Evolutionary conservation across 2,113 vertebrate genomes (phyloP), one percentile per base, ranked within the genome.

Genomic region (Delphinapterus leucas): DNA sequence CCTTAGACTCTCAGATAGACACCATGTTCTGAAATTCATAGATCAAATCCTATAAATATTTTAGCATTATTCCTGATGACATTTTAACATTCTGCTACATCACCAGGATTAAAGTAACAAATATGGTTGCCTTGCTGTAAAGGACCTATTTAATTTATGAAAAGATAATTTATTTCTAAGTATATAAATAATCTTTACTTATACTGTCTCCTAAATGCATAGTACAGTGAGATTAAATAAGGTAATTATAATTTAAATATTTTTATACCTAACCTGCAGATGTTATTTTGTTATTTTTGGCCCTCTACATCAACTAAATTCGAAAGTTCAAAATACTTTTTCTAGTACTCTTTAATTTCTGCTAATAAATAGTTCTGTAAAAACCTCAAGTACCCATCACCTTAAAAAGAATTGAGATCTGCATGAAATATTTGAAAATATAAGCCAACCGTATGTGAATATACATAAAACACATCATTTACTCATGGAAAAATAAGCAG

Each of bases 401-500:
- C 95, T 95, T 96, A 81, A 97, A 98, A 97, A 96, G 90, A 98
- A 82, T 94, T 41, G 94, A 96, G 97, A 97, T 96, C 74, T 92
- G 90, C 76, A 82, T 95, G 88, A 98, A 98, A 89, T 88, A 95
- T 86, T 97, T 98, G 89, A 98, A 97, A 98, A 97, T 88, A 70
- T 91, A 97, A 97, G 83, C 95, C 88, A 95, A 61, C 95, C 11
- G 23, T 98, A 96, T 97, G 88, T 98, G 90, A 92, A 90, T 87
- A 20, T 91, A 81, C 74, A 82, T 97, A 95, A 98, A 98, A 97
- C 94, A 98, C 88, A 98, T 98, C 94, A 97, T 98, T 98, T 76
- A 95, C 92, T 98, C 89, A 96, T 98, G 98, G 98, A 98, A 98
- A 98, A 98, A 98, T 96, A 98, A 98, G 95, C 94, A 94, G 61